Evolutionary conservation across 2,888 invertebrate species (phyloP).

Genomic region (Alitta virens): DNA sequence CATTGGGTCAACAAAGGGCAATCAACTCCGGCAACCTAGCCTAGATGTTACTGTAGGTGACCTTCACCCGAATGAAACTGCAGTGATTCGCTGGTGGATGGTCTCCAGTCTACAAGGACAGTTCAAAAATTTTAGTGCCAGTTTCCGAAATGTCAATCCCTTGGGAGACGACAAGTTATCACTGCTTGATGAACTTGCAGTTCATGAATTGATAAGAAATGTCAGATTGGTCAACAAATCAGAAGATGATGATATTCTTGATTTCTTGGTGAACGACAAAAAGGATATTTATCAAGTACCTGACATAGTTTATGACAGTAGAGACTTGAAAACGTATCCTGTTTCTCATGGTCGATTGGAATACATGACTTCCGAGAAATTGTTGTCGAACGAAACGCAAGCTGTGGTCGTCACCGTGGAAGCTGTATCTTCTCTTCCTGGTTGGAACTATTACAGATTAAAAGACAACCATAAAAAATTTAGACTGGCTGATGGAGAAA

Average conservation of each 20-base stretch:
- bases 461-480: too few species aligned
- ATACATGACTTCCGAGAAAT: background rate
- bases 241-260: slow-evolving; percentile 27
- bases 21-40: slow-evolving; percentile 28
- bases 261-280: slow-evolving; percentile 34
- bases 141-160: slow-evolving; percentile 38
- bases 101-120: slow-evolving; percentile 34
- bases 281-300: slow-evolving; percentile 28
- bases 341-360: background rate
- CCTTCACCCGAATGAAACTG: slow-evolving; percentile 30
- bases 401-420: too few species aligned
- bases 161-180: slow-evolving; percentile 37
- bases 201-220: slow-evolving; percentile 33
- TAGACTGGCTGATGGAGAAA: too few species aligned
- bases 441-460: background rate
- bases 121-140: slow-evolving; percentile 37
- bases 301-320: slow-evolving; percentile 14
- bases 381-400: background rate
- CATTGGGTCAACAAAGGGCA: slow-evolving; percentile 30
- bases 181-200: slow-evolving; percentile 29
- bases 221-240: slow-evolving; percentile 25
- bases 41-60: slow-evolving; percentile 36
- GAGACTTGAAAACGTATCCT: background rate
- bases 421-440: background rate
- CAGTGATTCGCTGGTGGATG: slow-evolving; percentile 33